Percentiles rank a stretch among this genome's conserved stretches.
Conservation (phyloP, 2,888 invertebrate genomes). For the Subacronicta megacephala region DNA sequence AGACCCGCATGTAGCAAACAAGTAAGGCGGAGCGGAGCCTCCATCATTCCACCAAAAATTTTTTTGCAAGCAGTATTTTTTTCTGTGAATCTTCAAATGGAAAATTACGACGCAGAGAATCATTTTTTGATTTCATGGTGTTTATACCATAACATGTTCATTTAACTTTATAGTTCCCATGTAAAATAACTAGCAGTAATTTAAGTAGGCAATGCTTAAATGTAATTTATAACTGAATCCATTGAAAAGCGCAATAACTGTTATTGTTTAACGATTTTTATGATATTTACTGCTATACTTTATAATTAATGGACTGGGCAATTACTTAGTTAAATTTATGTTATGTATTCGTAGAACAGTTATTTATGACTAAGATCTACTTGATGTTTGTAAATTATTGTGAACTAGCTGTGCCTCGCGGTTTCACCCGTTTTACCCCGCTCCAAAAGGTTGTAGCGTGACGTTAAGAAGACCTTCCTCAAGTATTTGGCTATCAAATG, state of each 20-base stretch:
- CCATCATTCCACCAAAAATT: too few species aligned
- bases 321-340: not conserved
- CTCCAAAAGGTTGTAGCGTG: too few species aligned
- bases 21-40: too few species aligned
- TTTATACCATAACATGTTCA: constrained; percentile 2
- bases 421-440: too few species aligned
- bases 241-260: constrained; percentile 1
- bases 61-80: too few species aligned
- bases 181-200: constrained; percentile 14
- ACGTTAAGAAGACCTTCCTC: too few species aligned
- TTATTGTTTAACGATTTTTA: constrained; percentile 5
- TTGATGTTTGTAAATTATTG: too few species aligned
- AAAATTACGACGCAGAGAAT: constrained; percentile 1
- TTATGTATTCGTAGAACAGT: too few species aligned
- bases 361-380: too few species aligned
- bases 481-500: too few species aligned
- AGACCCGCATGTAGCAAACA: too few species aligned
- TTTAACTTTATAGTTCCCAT: constrained; percentile 14
- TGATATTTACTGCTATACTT: not conserved
- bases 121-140: constrained; percentile 5
- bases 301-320: not conserved
- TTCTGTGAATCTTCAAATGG: not conserved
- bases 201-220: constrained; percentile 2
- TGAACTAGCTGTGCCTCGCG: too few species aligned
- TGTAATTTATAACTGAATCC: not conserved